phyloP scores from a whole-genome alignment of 2,797 vertebrate genomes.

The Eremophila alpestris region DNA sequence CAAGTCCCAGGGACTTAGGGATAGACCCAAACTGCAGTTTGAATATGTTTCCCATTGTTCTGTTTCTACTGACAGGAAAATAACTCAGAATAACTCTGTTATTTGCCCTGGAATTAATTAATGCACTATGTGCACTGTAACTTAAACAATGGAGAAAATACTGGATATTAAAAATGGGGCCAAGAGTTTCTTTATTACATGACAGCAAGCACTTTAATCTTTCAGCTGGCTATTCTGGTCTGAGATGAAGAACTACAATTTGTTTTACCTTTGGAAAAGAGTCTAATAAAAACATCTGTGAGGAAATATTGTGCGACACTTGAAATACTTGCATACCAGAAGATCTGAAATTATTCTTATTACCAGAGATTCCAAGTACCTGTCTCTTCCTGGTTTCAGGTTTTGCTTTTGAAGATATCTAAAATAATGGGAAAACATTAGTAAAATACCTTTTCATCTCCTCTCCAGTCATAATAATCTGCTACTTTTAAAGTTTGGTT shows the following conservation, averaged over 20 bases:
- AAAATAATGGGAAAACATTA: neutral
- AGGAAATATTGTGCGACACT: neutral
- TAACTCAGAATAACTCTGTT: neutral
- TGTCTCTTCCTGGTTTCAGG: neutral
- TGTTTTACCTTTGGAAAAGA: neutral
- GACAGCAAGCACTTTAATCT: neutral
- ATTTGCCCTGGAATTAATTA: neutral
- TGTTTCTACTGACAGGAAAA: neutral
- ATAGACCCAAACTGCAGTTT: neutral
- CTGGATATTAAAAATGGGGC: neutral
- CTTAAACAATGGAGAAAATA: neutral
- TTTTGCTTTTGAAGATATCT: neutral
- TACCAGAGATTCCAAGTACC: neutral
- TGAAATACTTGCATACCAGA: neutral
- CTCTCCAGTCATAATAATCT: neutral
- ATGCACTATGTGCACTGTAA: neutral
- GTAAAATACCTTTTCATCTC: neutral
- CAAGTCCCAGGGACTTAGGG: neutral
- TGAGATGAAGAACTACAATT: neutral
- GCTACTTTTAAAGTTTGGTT: neutral
- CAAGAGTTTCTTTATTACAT: neutral
- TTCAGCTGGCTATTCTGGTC: neutral
- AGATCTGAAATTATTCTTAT: neutral
- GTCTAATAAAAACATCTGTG: neutral
- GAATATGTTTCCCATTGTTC: neutral